Evolutionary conservation across 2,797 vertebrate genomes (phyloP).

Genomic region (Eidolon dupreanum): DNA sequence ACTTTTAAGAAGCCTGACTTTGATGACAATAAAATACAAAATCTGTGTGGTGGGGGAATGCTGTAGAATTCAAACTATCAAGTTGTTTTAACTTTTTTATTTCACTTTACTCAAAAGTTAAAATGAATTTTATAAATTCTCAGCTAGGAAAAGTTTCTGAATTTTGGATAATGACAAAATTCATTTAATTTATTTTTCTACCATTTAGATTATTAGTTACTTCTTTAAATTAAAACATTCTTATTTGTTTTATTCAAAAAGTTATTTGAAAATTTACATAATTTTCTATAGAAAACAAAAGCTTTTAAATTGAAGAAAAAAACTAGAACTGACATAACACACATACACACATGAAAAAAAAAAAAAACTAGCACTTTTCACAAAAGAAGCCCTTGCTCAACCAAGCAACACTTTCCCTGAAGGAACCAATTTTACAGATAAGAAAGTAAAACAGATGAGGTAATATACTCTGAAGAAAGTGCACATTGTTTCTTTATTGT

Average conservation of each 20-base stretch:
- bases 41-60: not conserved
- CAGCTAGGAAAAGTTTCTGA: not conserved
- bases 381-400: not conserved
- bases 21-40: conserved; percentile 59
- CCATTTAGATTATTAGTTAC: not conserved
- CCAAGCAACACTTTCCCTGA: not conserved
- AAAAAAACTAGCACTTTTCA: not conserved
- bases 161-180: not conserved
- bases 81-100: conserved; percentile 50
- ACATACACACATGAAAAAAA: not conserved
- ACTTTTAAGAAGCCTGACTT: conserved; percentile 32
- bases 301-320: not conserved
- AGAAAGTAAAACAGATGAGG: not conserved
- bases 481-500: not conserved
- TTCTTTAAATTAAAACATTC: not conserved
- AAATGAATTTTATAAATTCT: conserved; percentile 37
- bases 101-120: conserved; percentile 26
- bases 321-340: not conserved
- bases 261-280: not conserved
- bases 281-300: not conserved
- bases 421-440: not conserved
- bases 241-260: not conserved
- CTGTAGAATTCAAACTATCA: conserved; percentile 35
- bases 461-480: not conserved
- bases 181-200: not conserved